phyloP scores from a whole-genome alignment of 53 echinoderm and acorn worm species.

The Holothuria scabra region DNA sequence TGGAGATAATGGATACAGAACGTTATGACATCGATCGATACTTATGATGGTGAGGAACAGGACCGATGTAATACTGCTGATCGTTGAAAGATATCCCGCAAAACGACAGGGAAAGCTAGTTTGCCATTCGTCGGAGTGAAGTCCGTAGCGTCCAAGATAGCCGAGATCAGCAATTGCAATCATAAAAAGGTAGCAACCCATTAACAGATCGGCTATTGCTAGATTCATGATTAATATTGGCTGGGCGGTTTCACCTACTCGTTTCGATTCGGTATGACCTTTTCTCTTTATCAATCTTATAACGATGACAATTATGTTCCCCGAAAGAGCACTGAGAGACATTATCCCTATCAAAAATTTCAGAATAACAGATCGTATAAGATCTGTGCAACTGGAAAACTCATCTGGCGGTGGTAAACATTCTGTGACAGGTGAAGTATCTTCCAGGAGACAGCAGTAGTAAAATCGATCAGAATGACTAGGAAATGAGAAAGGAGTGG shows the following conservation, averaged over 20 bases:
- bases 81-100: slow-evolving; percentile 25
- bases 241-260: background rate
- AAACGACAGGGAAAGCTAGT: background rate
- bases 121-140: background rate
- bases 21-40: slow-evolving; percentile 46
- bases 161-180: background rate
- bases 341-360: slow-evolving; percentile 49
- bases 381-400: slow-evolving; percentile 58
- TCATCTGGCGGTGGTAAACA: slow-evolving; percentile 47
- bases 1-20: slow-evolving; percentile 23
- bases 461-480: slow-evolving; percentile 49
- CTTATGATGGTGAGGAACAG: slow-evolving; percentile 54
- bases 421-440: background rate
- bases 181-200: background rate
- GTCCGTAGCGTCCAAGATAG: background rate
- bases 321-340: slow-evolving; percentile 46
- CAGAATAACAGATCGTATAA: slow-evolving; percentile 24
- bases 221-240: slow-evolving; percentile 3
- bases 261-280: no score
- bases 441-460: slow-evolving; percentile 49
- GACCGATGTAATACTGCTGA: slow-evolving; percentile 51
- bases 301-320: slow-evolving; percentile 43
- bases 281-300: background rate
- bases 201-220: background rate
- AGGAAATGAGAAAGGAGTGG: background rate